Evolutionary conservation across 2,888 invertebrate genomes (phyloP), one percentile per base, ranked within the genome.

Genomic region (Mongoloraphidia duomilia): DNA sequence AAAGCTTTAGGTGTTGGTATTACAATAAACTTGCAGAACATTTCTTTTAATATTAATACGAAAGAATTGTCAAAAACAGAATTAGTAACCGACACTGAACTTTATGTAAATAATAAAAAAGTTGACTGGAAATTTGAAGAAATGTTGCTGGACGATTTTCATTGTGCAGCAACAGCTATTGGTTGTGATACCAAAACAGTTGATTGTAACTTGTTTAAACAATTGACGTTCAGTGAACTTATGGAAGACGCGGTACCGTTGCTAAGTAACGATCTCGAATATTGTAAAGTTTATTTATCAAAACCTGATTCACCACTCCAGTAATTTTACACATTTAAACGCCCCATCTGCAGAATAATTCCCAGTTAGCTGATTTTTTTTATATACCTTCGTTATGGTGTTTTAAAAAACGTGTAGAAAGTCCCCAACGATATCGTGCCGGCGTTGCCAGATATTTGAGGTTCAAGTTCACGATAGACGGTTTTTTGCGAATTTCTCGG

Each of bases 1-100:
- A 96, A 96, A 69, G 93, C 94, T 54, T 73, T 83, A 48, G 94
- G 95, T 14, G 71, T 83, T 26, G 95, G 95, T 34, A 80, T 96
- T 47, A 82, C 83, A 0, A 71, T 84, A 53, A 80, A 87, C 59
- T 72, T 96, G 41, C 71, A 77, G 56, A 75, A 82, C 55, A 76
- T 95, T 39, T 82, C 81, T 67, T 96, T 95, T 66, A 64, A 72
- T 46, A 68, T 85, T 13, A 73, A 74, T 50, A 78, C 81, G 1
- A 69, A 68, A 35, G 57, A 66, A 3, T 63, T 84, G 40, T 59
- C 65, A 34, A 67, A 67, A 10, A 62, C 67, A 44, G 56, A 70
- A 54, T 55, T 70, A n/a, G 66, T 76, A 2, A 73, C 65, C 0
- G 82, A 86, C 62, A 88, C 90, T 2, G 68, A 68, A 45, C 66